Evolutionary conservation across 2,113 vertebrate species (phyloP), one percentile per base, ranked within the genome.

Genomic region (Thamnophis sirtalis): DNA sequence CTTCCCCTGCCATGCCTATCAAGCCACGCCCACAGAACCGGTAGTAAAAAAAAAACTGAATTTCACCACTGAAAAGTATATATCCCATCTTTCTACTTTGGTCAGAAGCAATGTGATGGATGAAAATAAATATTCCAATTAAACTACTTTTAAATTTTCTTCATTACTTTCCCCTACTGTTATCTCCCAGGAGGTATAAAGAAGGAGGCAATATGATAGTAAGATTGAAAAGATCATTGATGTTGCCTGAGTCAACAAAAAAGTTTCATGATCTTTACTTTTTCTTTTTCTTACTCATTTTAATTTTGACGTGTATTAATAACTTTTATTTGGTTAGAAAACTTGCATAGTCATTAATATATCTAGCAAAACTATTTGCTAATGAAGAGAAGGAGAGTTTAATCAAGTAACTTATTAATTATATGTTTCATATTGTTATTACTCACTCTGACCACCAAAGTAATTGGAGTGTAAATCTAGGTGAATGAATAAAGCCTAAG

Each of bases 281-380:
- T 0, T 86, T 0, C 0, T 49, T 0, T 0, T 2, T 50, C 84
- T 33, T 85, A 10, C 24, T 50, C 0, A 3, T 54, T 80, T 89
- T 2, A 93, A 38, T 0, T 51, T 11, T 50, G 21, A 22, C 9
- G 88, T 50, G 15, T 89, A 86, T 89, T 86, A 73, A 56, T 91
- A 63, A 68, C 86, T 91, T 63, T 89, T n/a, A 91, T 89, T 93
- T 7, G 1, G 0, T 3, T 80, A 49, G 89, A 56, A 24, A 89
- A 50, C 5, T 43, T 90, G 49, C 49, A 56, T 11, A 56, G 38
- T 90, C 92, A 88, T 90, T 90, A 87, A 90, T 63, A 87, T 87
- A 38, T 17, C 21, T 87, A 21, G 49, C 43, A 84, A 56, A 84
- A 21, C n/a, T 80, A 86, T 90, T 90, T 50, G 33, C 85, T 87